Evolutionary conservation across 2,888 invertebrate genomes (phyloP), one percentile per base, ranked within the genome.

Genomic region (Zygogramma bicolorata): DNA sequence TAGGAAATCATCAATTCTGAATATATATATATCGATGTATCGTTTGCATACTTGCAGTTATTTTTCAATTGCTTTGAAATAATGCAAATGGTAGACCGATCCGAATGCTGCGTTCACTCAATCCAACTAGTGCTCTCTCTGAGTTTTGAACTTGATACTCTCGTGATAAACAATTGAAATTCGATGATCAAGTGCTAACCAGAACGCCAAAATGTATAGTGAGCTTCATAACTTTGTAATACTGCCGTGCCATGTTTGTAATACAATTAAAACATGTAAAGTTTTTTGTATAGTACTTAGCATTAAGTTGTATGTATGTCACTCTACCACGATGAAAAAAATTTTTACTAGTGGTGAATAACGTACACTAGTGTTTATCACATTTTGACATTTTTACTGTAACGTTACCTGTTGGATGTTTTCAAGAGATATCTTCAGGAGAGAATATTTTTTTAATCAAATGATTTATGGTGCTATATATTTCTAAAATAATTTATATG

Each of bases 241-340:
- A 85, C 83, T 85, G 84, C 84, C 83, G 86, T 86, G 86, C 86
- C 86, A 86, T 85, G 80, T 83, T 80, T 80, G 75, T 81, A 81
- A 82, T 79, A 82, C 81, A 68, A 68, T 74, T 76, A 79, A 78
- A 79, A 80, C 83, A 84, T 85, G 84, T 84, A 85, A 85, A 85
- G 83, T 84, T 80, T 83, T 81, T 85, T 87, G 87, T 87, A 87
- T 85, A 85, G 86, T 86, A 85, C 79, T 82, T 85, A 84, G 83
- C 75, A 69, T 34, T 84, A 84, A 80, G 81, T 80, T 81, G 80
- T 82, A 81, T 78, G 79, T 82, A 80, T 80, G 79, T 81, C 80
- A 78, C 66, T 18, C 46, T 40, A 61, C 31, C 58, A 34, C 58
- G 20, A 63, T 15, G 22, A 66, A 63, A 22, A 72, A 20, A 46